Base-by-base conservation (phyloP, 2,113 vertebrate genomes). In the Onychostruthus taczanowskii region DNA sequence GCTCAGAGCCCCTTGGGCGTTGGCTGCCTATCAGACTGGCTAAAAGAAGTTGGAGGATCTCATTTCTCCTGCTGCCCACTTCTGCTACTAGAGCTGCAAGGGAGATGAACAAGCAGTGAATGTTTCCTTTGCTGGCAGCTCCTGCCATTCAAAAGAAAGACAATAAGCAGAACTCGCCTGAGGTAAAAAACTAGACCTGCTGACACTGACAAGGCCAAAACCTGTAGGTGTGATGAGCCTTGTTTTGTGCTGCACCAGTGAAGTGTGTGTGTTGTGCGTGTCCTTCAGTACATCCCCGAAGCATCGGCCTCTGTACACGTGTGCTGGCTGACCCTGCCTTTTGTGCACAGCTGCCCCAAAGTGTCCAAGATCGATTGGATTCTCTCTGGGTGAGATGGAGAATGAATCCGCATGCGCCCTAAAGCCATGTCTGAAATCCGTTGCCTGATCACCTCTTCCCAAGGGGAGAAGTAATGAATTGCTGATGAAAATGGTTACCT, bases 191-290 rank as follows among this genome's bases (percentile, higher is more conserved):
- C 0, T 52, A 43, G 61, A 43, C 63, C 37, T 82, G 44, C 75
- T 92, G 93, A 61, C 79, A 83, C 41, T 49, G 33, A 46, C 77
- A 82, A 72, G 52, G 15, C 73, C 61, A 47, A 73, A 88, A 76
- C 31, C 11, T 66, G 49, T 21, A 44, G 58, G 78, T 66, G n/a
- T 90, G 70, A 49, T 27, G 56, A 35, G 46, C 68, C 49, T 79
- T 61, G 50, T 77, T 94, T 90, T 77, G 72, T 86, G 75, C 59
- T 19, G n/a, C 52, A 43, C 33, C 64, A 28, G 15, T 59, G 79
- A 47, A 39, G 31, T 84, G 49, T 77, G 46, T 0, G 0, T 1
- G 0, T 30, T n/a, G 21, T 56, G 31, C 19, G 1, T 15, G 50
- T 63, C 78, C 87, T 81, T 87, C 52, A 39, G 27, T 43, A 30